These are phyloP conservation scores for Protomyctophum bolini DNA, from an alignment of 2,113 vertebrate species.

Conservation along the genomic window DNA sequence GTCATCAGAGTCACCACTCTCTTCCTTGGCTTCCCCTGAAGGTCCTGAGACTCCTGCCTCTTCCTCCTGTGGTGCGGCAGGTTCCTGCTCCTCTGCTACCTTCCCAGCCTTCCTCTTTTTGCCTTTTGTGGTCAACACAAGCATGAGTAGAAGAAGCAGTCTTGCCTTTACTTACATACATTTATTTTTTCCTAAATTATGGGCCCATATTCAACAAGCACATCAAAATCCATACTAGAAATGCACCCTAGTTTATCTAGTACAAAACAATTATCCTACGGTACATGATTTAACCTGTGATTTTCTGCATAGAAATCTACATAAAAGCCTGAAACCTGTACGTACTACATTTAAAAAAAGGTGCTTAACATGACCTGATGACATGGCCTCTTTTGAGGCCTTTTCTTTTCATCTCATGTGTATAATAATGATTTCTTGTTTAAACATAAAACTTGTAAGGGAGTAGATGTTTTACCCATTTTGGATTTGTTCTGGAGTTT, in stretches of 20 bases:
- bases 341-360: neutral
- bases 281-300: too few species aligned
- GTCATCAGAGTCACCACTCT: slow-evolving; percentile 79
- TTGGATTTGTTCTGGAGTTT: slow-evolving; percentile 67
- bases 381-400: too few species aligned
- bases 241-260: neutral
- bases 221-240: too few species aligned
- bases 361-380: neutral
- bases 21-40: slow-evolving; percentile 51
- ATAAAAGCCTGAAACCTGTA: too few species aligned
- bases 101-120: slow-evolving; percentile 68
- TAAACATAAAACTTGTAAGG: too few species aligned
- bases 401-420: neutral
- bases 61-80: slow-evolving; percentile 33
- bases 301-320: too few species aligned
- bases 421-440: too few species aligned
- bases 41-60: slow-evolving; percentile 54
- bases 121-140: slow-evolving; percentile 46
- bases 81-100: slow-evolving; percentile 26
- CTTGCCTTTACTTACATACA: neutral
- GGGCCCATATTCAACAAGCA: too few species aligned
- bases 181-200: too few species aligned
- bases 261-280: neutral
- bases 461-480: slow-evolving; percentile 45
- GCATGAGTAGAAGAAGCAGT: neutral